Base-by-base conservation (phyloP, 2,797 vertebrate genomes). In the Sebastes goodei region DNA sequence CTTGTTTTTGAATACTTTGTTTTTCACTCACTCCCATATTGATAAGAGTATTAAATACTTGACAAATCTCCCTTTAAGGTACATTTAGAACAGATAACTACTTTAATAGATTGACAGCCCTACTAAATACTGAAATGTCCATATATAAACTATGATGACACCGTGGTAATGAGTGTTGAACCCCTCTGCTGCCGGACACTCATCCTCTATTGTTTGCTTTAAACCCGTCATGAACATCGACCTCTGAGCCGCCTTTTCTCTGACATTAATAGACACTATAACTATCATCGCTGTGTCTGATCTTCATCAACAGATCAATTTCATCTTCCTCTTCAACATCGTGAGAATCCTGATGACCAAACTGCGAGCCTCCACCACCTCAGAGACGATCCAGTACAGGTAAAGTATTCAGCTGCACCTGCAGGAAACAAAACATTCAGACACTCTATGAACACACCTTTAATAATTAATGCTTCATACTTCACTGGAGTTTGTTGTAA, bases 301-400 rank as follows among this genome's bases (percentile, higher is more conserved):
- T 77, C 80, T 7, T 65, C 32, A 15, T 20, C 61, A 23, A 8
- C 95, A 99, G 98, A 98, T 99, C 89, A 99, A 99, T 76, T 99
- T 99, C 81, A 97, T 99, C 85, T 99, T 99, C 95, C 96, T 99
- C 60, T 99, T 99, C 96, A 99, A 99, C 94, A 99, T 99, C 0
- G 98, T 99, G 81, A 95, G 97, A 71, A 99, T 99, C 88, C 96
- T 99, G 61, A 98, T 98, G 98, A 99, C 98, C 1, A 99, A 99
- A 86, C 97, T 99, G 64, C 94, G 97, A 84, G 98, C 98, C 3
- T 99, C 98, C 1, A 99, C 98, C 79, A 99, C 98, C 0, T 99
- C 98, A 0, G 98, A 99, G 93, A 99, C 98, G 0, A 98, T 99
- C 83, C 98, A 99, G 88, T 99, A 99, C 96, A 97, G 98, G 98